phyloP scores from a whole-genome alignment of 2,888 invertebrate species.

The Helobdella robusta region DNA sequence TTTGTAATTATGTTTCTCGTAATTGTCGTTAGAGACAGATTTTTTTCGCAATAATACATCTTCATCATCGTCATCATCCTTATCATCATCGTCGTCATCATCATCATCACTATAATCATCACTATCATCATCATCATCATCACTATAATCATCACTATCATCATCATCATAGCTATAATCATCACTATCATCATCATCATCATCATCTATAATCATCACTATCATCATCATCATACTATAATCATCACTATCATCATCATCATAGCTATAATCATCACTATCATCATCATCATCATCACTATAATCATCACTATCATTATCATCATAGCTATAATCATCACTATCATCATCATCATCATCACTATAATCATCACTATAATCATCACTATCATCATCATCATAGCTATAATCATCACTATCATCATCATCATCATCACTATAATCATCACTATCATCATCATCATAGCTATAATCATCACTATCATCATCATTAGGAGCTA shows the following conservation, averaged over 20 bases:
- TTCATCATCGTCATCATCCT: too few species aligned
- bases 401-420: neutral
- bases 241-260: too few species aligned
- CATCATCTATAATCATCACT: conserved; percentile 12
- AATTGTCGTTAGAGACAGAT: too few species aligned
- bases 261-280: too few species aligned
- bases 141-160: conserved; percentile 11
- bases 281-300: too few species aligned
- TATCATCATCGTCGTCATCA: conserved; percentile 18
- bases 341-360: conserved; percentile 14
- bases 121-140: conserved; percentile 4
- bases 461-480: conserved; percentile 21
- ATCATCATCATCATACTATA: neutral
- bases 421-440: conserved; percentile 14
- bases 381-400: conserved; percentile 6
- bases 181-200: conserved; percentile 21
- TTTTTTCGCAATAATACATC: too few species aligned
- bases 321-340: too few species aligned
- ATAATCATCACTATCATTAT: too few species aligned
- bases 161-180: conserved; percentile 16
- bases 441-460: conserved; percentile 23
- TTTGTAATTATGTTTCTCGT: too few species aligned
- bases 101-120: conserved; percentile 20
- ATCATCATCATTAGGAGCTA: conserved; percentile 20
- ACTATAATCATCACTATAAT: neutral